Evolutionary conservation across 2,888 invertebrate species (phyloP), one percentile per base, ranked within the genome.

Genomic region (Tromatobia lineatoria): DNA sequence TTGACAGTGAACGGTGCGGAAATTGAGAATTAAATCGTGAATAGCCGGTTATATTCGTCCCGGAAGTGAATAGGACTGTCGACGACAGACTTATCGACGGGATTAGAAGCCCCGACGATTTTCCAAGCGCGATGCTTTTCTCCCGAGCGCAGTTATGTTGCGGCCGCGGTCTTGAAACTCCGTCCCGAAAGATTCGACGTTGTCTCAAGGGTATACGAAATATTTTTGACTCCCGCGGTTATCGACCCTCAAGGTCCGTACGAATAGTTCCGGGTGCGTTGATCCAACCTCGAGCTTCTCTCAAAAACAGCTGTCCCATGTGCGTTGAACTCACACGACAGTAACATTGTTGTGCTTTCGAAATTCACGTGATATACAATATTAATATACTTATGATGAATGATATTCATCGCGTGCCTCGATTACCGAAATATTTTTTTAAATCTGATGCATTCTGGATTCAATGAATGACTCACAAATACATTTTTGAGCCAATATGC

Each of bases 21-120:
- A 57, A 59, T 59, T 59, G 25, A n/a, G 6, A 15, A 29, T 59
- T 59, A 59, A 29, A 34, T 59, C 7, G n/a, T 1, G 2, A 25
- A n/a, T 59, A n/a, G 25, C 15, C 15, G 25, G 25, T 20, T 59
- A 10, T 42, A 15, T 15, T 45, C 10, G 59, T 66, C 70, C 75
- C 45, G 80, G 66, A 66, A 83, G 75, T 15, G 66, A 76, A 64
- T 59, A 47, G 54, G 80, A 75, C 71, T 59, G 45, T 71, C 80
- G 42, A 73, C 59, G 80, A 75, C 75, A 59, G 45, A 77, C 67
- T 69, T 76, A 83, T 67, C 34, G 59, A 66, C 59, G 42, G 52
- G 71, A 80, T 80, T 83, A 76, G 61, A 83, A 83, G 80, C 83
- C 73, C 80, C 73, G 52, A 57, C 42, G 54, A 71, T 76, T 76